Conservation (phyloP, 2,113 vertebrate species). For the Petrocephalus microphthalmus region DNA sequence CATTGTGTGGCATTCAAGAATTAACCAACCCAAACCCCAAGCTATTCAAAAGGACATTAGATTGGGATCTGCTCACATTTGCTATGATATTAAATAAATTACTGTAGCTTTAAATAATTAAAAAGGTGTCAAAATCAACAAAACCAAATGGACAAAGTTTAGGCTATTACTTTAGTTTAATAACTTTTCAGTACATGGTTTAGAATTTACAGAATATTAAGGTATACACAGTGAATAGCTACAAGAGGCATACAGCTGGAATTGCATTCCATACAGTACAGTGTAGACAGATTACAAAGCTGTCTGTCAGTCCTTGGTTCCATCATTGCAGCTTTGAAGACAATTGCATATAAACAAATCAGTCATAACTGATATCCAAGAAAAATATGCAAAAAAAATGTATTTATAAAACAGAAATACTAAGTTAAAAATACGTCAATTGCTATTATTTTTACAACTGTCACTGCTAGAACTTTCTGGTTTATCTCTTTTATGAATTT, state of each 20-base stretch:
- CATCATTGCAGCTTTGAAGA: slow-evolving; percentile 35
- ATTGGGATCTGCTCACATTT: neutral
- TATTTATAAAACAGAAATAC: slow-evolving; percentile 53
- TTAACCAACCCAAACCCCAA: no score
- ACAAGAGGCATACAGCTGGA: slow-evolving; percentile 40
- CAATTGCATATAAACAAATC: slow-evolving; percentile 56
- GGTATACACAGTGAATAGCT: slow-evolving; percentile 63
- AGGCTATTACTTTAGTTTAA: slow-evolving; percentile 54
- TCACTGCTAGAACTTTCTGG: slow-evolving; percentile 45
- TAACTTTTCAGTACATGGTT: slow-evolving; percentile 62
- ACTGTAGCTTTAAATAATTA: neutral
- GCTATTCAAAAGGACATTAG: no score
- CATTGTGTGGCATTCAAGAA: no score
- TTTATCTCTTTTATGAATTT: slow-evolving; percentile 63
- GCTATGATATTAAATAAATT: neutral
- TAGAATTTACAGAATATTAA: slow-evolving; percentile 53
- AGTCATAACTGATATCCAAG: slow-evolving; percentile 41
- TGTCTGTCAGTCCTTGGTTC: slow-evolving; percentile 36
- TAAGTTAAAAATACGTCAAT: slow-evolving; percentile 55
- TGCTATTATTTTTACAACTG: slow-evolving; percentile 51
- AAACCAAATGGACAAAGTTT: neutral
- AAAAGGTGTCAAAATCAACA: neutral
- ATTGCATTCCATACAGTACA: slow-evolving; percentile 39
- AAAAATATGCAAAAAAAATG: slow-evolving; percentile 47
- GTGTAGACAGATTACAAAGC: slow-evolving; percentile 41